Base-by-base conservation (phyloP, 1,140 invertebrate genomes). In the Maniola jurtina region DNA sequence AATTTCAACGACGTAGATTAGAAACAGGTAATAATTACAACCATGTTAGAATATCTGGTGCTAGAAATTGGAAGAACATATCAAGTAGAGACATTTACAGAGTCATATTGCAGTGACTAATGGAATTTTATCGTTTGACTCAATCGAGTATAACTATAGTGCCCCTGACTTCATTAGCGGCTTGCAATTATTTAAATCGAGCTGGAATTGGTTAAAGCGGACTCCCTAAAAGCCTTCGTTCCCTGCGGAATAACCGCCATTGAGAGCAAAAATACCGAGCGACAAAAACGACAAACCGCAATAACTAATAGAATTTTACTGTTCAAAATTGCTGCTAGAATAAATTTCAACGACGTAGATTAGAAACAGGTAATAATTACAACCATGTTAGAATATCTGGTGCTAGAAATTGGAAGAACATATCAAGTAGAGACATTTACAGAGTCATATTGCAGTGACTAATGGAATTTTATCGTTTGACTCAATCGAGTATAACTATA, bases 391-490 rank as follows among this genome's bases (percentile, higher is more conserved):
- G 25, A 25, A 25, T 25, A 25, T 2, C 4, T 25, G 25, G 1
- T 25, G 25, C 25, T 25, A 25, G 25, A 2, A 25, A 25, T 25
- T 25, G 4, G n/a, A 48, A 40, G 2, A 40, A 40, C n/a, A n/a
- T n/a, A n/a, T n/a, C n/a, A n/a, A n/a, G n/a, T n/a, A n/a, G n/a
- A n/a, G n/a, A n/a, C n/a, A n/a, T n/a, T n/a, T n/a, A n/a, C n/a
- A n/a, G n/a, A n/a, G n/a, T n/a, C n/a, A n/a, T n/a, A n/a, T n/a
- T n/a, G n/a, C n/a, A n/a, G 40, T 9, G 10, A 8, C 40, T 42
- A 42, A 42, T 42, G 40, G 40, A 42, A 42, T 42, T 42, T 42
- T 42, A 42, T 42, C 11, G 40, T 42, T 42, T 42, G 40, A 42
- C 40, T 42, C 40, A 11, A 3, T 11, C 6, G 6, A 6, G 40